These are phyloP conservation scores for Nephila pilipes DNA, from an alignment of 1,140 invertebrate genomes.

Conservation along the genomic window DNA sequence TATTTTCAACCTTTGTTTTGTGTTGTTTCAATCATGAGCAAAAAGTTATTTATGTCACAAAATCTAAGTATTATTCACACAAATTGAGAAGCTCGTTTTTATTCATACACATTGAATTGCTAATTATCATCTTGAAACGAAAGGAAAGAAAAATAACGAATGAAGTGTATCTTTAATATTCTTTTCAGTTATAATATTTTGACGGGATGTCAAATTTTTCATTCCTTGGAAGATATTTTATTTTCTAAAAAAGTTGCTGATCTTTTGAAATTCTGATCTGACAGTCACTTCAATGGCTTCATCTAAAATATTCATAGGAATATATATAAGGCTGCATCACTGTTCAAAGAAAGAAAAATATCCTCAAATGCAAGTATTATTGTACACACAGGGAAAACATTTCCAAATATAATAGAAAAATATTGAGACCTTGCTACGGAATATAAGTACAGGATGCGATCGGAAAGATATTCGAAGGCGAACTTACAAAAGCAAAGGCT, in stretches of 20 bases:
- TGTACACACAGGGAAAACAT: not conserved
- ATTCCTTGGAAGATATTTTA: not conserved
- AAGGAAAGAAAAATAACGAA: not conserved
- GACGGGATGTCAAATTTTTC: not conserved
- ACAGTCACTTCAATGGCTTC: not conserved
- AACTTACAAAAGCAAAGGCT: not conserved
- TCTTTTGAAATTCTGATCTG: not conserved
- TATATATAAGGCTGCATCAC: not conserved
- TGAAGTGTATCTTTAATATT: no score
- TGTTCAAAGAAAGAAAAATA: not conserved
- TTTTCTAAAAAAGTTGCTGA: conserved; percentile 6
- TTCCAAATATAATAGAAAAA: not conserved
- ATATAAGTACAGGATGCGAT: not conserved
- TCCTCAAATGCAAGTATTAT: not conserved
- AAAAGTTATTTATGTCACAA: no score
- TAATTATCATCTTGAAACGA: not conserved
- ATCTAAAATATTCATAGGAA: conserved; percentile 4
- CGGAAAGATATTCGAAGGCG: not conserved
- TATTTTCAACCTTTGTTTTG: no score
- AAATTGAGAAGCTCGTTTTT: no score
- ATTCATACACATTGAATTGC: no score
- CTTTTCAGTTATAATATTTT: no score
- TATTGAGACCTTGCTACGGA: not conserved
- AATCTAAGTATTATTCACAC: no score
- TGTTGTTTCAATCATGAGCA: no score